These are phyloP conservation scores for Sinhomidia bicolor DNA, from an alignment of 2,888 invertebrate genomes.

Conservation along the genomic window DNA sequence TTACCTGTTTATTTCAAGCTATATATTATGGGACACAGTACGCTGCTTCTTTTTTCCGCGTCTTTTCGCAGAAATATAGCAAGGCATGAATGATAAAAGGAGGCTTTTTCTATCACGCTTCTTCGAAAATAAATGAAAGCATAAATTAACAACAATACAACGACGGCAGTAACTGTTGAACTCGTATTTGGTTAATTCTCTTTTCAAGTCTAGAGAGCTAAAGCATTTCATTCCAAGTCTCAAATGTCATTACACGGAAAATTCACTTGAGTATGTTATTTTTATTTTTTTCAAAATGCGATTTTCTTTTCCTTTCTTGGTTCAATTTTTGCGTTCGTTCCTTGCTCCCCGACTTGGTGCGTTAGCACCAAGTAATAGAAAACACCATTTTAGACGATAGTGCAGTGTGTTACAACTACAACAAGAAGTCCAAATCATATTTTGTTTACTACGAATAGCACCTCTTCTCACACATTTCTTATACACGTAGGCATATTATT, in stretches of 20 bases:
- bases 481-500: too few relatives aligned
- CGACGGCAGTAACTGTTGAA: background rate
- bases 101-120: background rate
- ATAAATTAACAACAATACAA: background rate
- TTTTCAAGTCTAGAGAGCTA: background rate
- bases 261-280: background rate
- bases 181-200: background rate
- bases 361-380: too few relatives aligned
- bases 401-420: background rate
- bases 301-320: background rate
- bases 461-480: background rate
- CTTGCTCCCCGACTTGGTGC: too few relatives aligned
- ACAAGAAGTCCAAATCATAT: background rate
- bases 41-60: too few relatives aligned
- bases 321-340: too few relatives aligned
- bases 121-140: background rate
- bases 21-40: background rate
- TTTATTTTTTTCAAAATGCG: background rate
- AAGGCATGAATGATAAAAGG: background rate
- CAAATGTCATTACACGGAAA: slow-evolving; percentile 14
- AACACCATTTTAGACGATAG: too few relatives aligned
- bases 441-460: background rate
- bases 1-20: too few relatives aligned
- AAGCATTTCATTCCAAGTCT: background rate
- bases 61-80: too few relatives aligned